Conservation (phyloP, 2,888 invertebrate genomes). For the Neocrepidodera transversa region DNA sequence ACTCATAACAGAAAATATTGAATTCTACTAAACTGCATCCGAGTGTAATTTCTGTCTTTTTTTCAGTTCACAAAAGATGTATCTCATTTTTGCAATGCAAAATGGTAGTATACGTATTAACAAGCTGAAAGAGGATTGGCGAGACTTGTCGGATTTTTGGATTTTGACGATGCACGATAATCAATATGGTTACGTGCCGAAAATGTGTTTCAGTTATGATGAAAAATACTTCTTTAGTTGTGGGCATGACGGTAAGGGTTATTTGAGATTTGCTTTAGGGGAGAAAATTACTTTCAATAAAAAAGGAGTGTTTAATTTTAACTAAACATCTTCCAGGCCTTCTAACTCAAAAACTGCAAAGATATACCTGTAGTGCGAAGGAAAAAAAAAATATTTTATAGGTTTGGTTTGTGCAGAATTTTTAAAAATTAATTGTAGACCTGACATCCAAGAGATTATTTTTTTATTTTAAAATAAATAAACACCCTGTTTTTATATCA, state of each 20-base stretch:
- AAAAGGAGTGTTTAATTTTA: too few species aligned
- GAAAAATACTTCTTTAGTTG: constrained; percentile 65
- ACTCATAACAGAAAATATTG: not conserved
- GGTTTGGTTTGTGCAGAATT: too few species aligned
- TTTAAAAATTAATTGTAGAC: too few species aligned
- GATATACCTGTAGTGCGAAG: too few species aligned
- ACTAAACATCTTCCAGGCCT: too few species aligned
- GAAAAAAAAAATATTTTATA: too few species aligned
- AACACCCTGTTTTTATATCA: too few species aligned
- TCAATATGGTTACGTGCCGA: constrained; percentile 71
- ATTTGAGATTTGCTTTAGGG: too few species aligned
- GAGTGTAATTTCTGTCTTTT: not conserved
- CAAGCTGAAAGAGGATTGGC: constrained; percentile 59
- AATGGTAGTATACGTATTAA: constrained; percentile 69
- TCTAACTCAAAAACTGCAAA: too few species aligned
- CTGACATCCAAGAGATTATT: too few species aligned
- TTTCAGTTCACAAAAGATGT: constrained; percentile 62
- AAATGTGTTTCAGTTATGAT: constrained; percentile 70
- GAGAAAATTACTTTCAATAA: too few species aligned
- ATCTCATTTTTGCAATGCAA: constrained; percentile 67
- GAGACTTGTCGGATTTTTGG: constrained; percentile 71
- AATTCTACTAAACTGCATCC: not conserved
- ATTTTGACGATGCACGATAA: constrained; percentile 78
- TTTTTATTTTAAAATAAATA: too few species aligned
- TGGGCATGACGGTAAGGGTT: constrained; percentile 60